phyloP scores from a whole-genome alignment of 2,113 vertebrate genomes.

The Phodopus roborovskii region DNA sequence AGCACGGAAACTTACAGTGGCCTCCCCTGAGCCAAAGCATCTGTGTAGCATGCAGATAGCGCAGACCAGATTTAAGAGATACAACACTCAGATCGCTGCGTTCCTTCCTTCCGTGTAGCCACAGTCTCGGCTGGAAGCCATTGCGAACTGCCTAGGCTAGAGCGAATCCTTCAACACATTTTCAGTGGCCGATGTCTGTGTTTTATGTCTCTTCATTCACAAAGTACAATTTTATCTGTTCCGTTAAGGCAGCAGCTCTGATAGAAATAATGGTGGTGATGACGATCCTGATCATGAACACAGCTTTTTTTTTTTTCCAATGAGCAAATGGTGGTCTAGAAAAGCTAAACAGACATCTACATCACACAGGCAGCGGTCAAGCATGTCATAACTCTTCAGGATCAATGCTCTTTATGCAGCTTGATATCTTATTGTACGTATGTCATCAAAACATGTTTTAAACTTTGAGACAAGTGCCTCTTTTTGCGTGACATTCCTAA shows the following conservation, averaged over 20 bases:
- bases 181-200: background rate
- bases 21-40: background rate
- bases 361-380: background rate
- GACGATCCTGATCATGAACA: background rate
- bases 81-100: background rate
- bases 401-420: background rate
- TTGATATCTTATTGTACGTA: background rate
- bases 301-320: background rate
- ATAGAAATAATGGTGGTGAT: too few relatives aligned
- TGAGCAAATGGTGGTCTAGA: background rate
- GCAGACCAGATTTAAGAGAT: background rate
- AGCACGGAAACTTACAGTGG: background rate
- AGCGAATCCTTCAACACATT: background rate
- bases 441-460: background rate
- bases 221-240: background rate
- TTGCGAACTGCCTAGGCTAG: background rate
- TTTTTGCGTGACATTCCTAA: background rate
- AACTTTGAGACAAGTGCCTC: slow-evolving; percentile 27
- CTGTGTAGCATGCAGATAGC: background rate
- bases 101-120: background rate
- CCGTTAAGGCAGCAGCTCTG: background rate
- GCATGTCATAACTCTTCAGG: background rate
- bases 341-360: background rate
- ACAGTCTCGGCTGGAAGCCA: background rate
- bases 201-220: background rate